phyloP scores from a whole-genome alignment of 2,888 invertebrate species.

The Elaeidobius kamerunicus region DNA sequence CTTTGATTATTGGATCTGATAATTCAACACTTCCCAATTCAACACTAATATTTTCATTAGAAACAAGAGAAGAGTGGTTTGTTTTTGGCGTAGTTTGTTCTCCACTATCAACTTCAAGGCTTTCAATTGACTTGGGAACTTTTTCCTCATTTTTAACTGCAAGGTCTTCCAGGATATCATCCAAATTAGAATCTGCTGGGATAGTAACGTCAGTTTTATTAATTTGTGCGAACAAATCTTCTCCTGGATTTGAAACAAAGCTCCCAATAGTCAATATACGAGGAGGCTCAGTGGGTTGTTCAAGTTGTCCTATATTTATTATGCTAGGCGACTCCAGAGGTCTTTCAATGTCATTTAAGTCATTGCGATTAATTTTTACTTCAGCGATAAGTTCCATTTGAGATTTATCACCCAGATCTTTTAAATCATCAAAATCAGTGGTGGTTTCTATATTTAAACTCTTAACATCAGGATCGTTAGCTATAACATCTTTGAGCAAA shows the following conservation, averaged over 20 bases:
- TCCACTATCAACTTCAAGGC: conserved; percentile 42
- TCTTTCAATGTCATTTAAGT: too few species aligned
- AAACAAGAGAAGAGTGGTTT: conserved; percentile 36
- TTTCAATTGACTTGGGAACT: conserved; percentile 35
- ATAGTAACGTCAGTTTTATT: too few species aligned
- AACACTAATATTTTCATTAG: conserved; percentile 45
- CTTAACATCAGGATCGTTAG: background rate
- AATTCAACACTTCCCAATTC: conserved; percentile 34
- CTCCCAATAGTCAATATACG: too few species aligned
- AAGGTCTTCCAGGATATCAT: too few species aligned
- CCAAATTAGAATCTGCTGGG: too few species aligned
- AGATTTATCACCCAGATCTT: too few species aligned
- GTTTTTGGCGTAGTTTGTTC: conserved; percentile 42
- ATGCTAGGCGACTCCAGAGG: too few species aligned
- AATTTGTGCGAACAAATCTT: too few species aligned
- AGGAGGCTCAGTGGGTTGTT: too few species aligned
- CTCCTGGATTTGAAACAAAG: too few species aligned
- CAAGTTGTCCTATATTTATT: background rate
- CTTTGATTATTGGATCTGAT: conserved; percentile 20
- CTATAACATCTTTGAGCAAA: background rate
- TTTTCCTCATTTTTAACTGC: background rate
- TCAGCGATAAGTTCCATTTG: too few species aligned
- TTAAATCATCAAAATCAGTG: background rate
- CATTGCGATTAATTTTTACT: too few species aligned
- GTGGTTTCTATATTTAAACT: background rate